Conservation (phyloP, 2,888 invertebrate species). For the Phyllotreta cruciferae region DNA sequence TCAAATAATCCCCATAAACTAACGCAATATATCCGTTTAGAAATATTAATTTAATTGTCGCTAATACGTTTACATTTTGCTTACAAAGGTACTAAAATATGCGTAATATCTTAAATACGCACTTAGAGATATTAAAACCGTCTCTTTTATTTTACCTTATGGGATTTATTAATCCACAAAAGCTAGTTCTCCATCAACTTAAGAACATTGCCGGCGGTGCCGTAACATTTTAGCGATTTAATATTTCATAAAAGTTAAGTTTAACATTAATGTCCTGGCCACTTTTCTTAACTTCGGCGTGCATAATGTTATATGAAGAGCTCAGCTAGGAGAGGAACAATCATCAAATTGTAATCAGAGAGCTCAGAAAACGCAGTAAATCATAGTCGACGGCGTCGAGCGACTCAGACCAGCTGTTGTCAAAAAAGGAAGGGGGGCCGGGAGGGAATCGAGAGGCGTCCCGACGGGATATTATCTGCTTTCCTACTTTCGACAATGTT, state of each 20-base stretch:
- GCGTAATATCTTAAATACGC: no score
- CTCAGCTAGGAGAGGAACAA: constrained; percentile 56
- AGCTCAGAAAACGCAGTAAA: constrained; percentile 59
- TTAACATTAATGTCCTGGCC: constrained; percentile 55
- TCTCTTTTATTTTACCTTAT: constrained; percentile 7
- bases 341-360: constrained; percentile 62
- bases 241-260: constrained; percentile 57
- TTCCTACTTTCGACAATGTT: constrained; percentile 41
- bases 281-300: constrained; percentile 56
- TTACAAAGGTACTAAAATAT: no score
- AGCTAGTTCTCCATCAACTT: constrained; percentile 17
- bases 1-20: no score
- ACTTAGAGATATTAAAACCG: no score
- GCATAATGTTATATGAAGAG: constrained; percentile 55
- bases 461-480: constrained; percentile 51
- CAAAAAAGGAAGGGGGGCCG: constrained; percentile 44
- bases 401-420: constrained; percentile 56
- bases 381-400: constrained; percentile 49
- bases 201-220: constrained; percentile 28
- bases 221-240: constrained; percentile 52
- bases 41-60: no score
- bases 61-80: no score
- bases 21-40: no score
- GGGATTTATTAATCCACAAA: constrained; percentile 9
- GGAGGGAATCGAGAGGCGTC: constrained; percentile 22